Evolutionary conservation across 2,888 invertebrate genomes (phyloP), one percentile per base, ranked within the genome.

Genomic region (Mayetiola destructor): DNA sequence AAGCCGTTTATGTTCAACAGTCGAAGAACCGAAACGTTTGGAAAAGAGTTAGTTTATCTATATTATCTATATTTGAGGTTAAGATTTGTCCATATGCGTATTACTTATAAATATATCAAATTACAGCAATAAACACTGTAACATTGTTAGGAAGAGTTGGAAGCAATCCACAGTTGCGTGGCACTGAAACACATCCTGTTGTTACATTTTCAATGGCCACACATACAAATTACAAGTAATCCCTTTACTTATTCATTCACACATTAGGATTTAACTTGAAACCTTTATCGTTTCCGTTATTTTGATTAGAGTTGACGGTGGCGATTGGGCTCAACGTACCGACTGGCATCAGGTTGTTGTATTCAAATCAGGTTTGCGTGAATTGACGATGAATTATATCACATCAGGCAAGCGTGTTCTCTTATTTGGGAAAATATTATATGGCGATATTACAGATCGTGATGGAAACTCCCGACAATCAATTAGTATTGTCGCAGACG

Each of bases 321-420:
- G 89, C 5, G 88, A 90, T 63, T 77, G 84, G 66, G 73, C 85
- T 56, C 90, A 92, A 67, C 82, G 86, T 64, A 91, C 92, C 9
- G 92, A 93, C 63, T 94, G 94, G 94, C 94, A 94, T 71, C 77
- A 88, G 64, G 72, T 94, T 55, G 84, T 86, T 64, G 84, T 93
- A 8, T 94, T 94, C 68, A 88, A 84, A 66, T 91, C 90, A 3
- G 78, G 79, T 57, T 76, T 95, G 2, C 76, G 92, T 37, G 89
- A 92, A 29, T 78, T 80, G 1, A 84, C 90, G 0, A 80, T 84
- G 66, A 83, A 81, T 66, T 88, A 80, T 67, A 69, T 93, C 58
- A 86, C 81, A 65, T 93, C 91, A 73, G 94, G 94, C 0, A 88
- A 89, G 67, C 77, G 92, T 62, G 80, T 91, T 0, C 79, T 88